Evolutionary conservation across 2,797 vertebrate species (phyloP).

Genomic region (Uromys caudimaculatus): DNA sequence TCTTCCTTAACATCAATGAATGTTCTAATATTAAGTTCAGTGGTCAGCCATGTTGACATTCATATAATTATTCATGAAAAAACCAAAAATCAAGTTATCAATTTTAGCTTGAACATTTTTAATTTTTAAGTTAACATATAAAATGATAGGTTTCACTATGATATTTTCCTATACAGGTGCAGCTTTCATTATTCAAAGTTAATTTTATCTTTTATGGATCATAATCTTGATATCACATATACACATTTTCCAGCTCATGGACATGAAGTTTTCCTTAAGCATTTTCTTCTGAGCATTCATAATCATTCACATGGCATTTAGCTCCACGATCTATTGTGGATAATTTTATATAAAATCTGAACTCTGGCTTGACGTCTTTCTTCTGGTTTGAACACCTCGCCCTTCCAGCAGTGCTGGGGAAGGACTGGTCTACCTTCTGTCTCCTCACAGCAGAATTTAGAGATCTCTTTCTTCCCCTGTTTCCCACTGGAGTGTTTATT

Average conservation of each 20-base stretch:
- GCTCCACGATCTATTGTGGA: background rate
- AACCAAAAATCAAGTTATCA: background rate
- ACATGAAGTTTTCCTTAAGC: background rate
- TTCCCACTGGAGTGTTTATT: background rate
- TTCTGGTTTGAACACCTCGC: background rate
- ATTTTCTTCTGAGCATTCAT: slow-evolving; percentile 25
- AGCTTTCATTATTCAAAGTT: background rate
- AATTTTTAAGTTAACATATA: background rate
- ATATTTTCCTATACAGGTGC: background rate
- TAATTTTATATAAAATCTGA: slow-evolving; percentile 26
- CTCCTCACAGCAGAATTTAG: background rate
- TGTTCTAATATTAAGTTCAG: background rate
- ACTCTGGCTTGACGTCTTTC: background rate
- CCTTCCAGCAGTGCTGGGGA: background rate
- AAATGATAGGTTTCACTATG: background rate
- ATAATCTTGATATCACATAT: background rate
- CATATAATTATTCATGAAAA: background rate
- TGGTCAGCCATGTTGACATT: background rate
- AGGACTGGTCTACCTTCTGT: background rate
- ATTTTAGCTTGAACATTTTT: background rate
- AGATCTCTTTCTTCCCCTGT: background rate
- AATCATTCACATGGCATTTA: slow-evolving; percentile 17
- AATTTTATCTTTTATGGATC: slow-evolving; percentile 31
- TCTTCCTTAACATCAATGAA: background rate
- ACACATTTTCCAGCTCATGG: background rate